Base-by-base conservation (phyloP, 2,113 vertebrate genomes). In the Sylvia atricapilla region DNA sequence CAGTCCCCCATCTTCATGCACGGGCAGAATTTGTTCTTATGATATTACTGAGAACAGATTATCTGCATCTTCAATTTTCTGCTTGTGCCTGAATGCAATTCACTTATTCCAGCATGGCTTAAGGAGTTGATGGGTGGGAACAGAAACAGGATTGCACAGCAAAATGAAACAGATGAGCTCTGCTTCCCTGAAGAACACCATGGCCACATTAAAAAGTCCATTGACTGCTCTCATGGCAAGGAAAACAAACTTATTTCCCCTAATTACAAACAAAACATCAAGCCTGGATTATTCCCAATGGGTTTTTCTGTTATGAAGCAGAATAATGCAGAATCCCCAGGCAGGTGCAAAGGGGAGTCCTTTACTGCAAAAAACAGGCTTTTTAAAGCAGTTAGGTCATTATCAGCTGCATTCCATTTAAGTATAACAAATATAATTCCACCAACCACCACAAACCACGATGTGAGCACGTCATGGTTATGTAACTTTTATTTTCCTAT, bases 211-310 rank as follows among this genome's bases (percentile, higher is more conserved):
- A n/a, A 58, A 35, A 94, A 92, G 15, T 53, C 62, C 85, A 94
- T 37, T 62, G 81, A 93, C 50, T 58, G 52, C 50, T 81, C 85
- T 72, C 43, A 6, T 4, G n/a, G 63, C 84, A 81, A 93, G 62
- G 33, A 87, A 84, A 93, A 78, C 60, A 89, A 73, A 93, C 73
- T 66, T 31, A 80, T 73, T 70, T 63, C 52, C 55, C 79, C 81
- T 91, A 77, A 93, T 94, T 72, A 78, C 63, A 77, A 84, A 94
- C 69, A 70, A 90, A 91, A 89, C 3, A 17, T 68, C 92, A 85
- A 89, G 66, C 55, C 75, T 84, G 59, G 53, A 73, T 93, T 87
- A 94, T 53, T 89, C 87, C 70, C 17, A 2, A 35, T 11, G 62
- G 86, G 73, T 78, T 69, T 90, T 87, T 12, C 50, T 31, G n/a